phyloP scores from a whole-genome alignment of 2,888 invertebrate genomes.

The Caenorhabditis becei region DNA sequence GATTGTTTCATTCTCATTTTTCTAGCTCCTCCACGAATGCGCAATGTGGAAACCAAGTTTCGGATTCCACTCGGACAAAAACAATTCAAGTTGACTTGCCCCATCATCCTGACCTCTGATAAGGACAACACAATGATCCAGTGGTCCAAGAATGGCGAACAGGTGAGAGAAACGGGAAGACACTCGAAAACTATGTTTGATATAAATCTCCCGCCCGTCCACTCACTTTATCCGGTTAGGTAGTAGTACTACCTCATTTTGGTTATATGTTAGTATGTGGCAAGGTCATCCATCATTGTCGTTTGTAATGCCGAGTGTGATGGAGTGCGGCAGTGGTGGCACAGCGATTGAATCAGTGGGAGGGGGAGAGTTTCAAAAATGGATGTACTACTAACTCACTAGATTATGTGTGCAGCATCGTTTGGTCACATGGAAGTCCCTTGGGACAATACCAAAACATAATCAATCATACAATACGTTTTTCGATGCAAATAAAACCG shows the following conservation, averaged over 20 bases:
- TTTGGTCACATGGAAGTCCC: slow-evolving; percentile 24
- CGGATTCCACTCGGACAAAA: slow-evolving; percentile 77
- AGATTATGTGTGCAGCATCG: slow-evolving; percentile 49
- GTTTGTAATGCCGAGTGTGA: slow-evolving; percentile 64
- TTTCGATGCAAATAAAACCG: slow-evolving; percentile 24
- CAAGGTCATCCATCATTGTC: slow-evolving; percentile 68
- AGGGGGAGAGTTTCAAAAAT: slow-evolving; percentile 46
- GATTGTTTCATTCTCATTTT: slow-evolving; percentile 14
- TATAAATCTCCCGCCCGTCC: background rate
- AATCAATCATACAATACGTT: slow-evolving; percentile 59
- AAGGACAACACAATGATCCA: slow-evolving; percentile 76
- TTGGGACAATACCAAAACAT: slow-evolving; percentile 48
- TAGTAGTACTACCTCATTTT: slow-evolving; percentile 57
- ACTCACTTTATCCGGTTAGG: slow-evolving; percentile 40
- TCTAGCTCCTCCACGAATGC: slow-evolving; percentile 77
- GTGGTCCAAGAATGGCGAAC: slow-evolving; percentile 79
- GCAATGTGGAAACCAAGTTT: slow-evolving; percentile 73
- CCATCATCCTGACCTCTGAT: slow-evolving; percentile 68
- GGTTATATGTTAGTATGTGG: slow-evolving; percentile 61
- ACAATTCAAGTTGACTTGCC: slow-evolving; percentile 77
- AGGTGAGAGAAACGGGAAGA: slow-evolving; percentile 51
- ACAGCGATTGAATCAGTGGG: slow-evolving; percentile 62
- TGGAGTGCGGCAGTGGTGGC: slow-evolving; percentile 59
- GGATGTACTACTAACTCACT: slow-evolving; percentile 54
- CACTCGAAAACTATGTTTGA: background rate